These are phyloP conservation scores for Nasonia giraulti DNA, from an alignment of 1,140 invertebrate species.

Conservation along the genomic window DNA sequence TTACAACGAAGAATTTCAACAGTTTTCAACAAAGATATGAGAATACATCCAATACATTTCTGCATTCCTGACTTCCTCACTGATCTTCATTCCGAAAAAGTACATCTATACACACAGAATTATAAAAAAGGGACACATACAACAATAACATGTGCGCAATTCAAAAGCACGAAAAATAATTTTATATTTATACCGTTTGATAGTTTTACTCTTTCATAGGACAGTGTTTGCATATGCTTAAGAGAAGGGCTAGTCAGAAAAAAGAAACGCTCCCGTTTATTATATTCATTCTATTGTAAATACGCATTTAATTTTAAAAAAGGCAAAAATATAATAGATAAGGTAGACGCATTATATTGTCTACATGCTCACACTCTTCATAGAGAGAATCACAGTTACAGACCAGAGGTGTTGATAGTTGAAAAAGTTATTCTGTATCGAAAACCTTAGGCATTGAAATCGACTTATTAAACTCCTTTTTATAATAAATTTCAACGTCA, in stretches of 20 bases:
- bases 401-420: conserved; percentile 45
- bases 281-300: background rate
- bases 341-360: conserved; percentile 32
- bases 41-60: background rate
- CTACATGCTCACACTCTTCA: conserved; percentile 38
- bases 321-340: conserved; percentile 22
- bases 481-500: conserved; percentile 41
- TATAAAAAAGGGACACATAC: conserved; percentile 10
- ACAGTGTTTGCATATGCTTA: conserved; percentile 5
- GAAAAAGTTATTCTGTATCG: conserved; percentile 18
- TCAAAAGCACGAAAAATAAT: background rate
- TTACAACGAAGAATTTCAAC: background rate
- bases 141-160: background rate
- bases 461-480: conserved; percentile 25
- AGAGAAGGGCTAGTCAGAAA: background rate
- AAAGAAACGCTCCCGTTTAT: background rate
- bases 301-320: background rate
- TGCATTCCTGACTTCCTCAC: background rate
- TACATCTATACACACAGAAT: background rate
- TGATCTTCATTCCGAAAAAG: background rate
- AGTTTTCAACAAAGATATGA: background rate
- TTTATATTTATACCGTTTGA: background rate
- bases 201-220: background rate
- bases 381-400: conserved; percentile 51
- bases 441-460: conserved; percentile 27